phyloP scores from a whole-genome alignment of 2,113 vertebrate genomes.

The Cygnus buccinator region DNA sequence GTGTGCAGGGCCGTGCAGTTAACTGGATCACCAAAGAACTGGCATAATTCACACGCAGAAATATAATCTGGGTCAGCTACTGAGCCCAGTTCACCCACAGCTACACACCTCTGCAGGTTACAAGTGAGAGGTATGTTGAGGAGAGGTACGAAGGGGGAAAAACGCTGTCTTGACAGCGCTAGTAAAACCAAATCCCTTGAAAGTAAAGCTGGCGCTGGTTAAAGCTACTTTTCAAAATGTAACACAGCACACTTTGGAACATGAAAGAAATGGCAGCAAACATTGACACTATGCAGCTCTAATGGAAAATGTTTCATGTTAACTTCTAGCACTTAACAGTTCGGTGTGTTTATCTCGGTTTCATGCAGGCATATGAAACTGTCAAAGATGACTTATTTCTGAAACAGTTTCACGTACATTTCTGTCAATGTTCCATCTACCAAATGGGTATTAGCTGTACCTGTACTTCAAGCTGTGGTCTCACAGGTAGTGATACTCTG shows the following conservation, averaged over 20 bases:
- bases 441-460: neutral
- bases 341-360: neutral
- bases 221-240: neutral
- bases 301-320: neutral
- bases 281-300: neutral
- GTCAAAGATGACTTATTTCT: neutral
- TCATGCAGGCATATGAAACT: neutral
- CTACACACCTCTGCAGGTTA: neutral
- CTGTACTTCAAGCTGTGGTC: neutral
- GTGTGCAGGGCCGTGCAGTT: neutral
- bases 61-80: neutral
- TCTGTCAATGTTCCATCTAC: neutral
- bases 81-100: neutral
- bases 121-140: neutral
- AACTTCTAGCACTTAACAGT: neutral
- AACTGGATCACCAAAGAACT: neutral
- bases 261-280: neutral
- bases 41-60: neutral
- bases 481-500: neutral
- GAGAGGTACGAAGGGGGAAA: neutral
- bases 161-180: neutral
- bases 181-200: neutral
- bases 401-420: neutral
- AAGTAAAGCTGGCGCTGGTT: neutral
- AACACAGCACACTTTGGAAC: neutral